Conservation (phyloP, 2,113 vertebrate species). For the Malaclemys terrapin region DNA sequence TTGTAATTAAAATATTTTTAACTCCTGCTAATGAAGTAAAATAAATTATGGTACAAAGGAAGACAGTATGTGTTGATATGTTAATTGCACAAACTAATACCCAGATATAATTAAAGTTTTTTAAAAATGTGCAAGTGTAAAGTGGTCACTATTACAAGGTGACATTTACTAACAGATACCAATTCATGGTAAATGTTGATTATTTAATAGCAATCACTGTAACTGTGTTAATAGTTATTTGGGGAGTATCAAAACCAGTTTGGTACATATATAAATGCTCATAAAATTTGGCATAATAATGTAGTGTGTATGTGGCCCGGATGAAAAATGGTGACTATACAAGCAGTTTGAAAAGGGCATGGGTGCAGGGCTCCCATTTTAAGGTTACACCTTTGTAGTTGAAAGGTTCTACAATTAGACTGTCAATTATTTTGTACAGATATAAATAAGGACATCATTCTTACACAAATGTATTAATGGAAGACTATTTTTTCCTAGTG, state of each 20-base stretch:
- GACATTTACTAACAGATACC: not conserved
- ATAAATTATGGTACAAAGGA: not conserved
- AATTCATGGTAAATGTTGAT: not conserved
- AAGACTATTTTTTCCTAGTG: not conserved
- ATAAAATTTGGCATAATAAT: not conserved
- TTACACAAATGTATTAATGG: not conserved
- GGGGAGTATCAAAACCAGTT: not conserved
- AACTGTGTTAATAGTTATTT: not conserved
- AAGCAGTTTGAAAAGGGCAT: not conserved
- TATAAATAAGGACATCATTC: not conserved
- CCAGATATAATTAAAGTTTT: not conserved
- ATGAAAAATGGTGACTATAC: not conserved
- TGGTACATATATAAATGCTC: not conserved
- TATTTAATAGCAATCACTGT: not conserved
- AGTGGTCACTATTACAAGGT: not conserved
- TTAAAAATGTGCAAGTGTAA: not conserved
- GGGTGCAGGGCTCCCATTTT: rapidly evolving
- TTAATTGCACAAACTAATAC: not conserved
- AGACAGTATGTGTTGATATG: not conserved
- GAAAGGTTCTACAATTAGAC: not conserved
- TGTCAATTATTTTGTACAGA: not conserved
- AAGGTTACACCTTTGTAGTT: not conserved
- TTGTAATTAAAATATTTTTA: no score
- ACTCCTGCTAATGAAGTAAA: no score
- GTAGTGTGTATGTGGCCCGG: not conserved